phyloP scores from a whole-genome alignment of 2,797 vertebrate species.

The Molossus molossus region DNA sequence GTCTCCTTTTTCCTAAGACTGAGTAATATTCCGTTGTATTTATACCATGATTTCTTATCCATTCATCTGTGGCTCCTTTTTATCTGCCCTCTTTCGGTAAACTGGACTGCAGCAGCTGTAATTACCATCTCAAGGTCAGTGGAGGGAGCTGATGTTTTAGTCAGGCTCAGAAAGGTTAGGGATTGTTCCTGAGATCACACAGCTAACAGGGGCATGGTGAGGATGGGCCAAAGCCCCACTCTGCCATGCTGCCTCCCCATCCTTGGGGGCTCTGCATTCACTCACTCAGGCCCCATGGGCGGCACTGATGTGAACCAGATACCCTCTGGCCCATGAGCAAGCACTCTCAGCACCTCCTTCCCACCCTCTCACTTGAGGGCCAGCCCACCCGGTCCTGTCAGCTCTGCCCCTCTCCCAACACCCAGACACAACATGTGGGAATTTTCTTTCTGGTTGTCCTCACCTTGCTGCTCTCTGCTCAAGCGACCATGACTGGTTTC shows the following conservation, averaged over 20 bases:
- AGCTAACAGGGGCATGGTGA: neutral
- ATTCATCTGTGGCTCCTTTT: neutral
- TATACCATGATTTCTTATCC: neutral
- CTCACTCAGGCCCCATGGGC: neutral
- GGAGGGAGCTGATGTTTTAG: neutral
- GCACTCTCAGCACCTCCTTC: neutral
- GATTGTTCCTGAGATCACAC: constrained; percentile 17
- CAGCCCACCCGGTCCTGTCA: neutral
- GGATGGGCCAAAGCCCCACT: neutral
- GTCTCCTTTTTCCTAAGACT: neutral
- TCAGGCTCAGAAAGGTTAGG: constrained; percentile 1
- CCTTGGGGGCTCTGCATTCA: neutral
- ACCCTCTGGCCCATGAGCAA: neutral
- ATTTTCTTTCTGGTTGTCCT: neutral
- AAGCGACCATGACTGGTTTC: neutral
- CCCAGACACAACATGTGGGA: constrained; percentile 37
- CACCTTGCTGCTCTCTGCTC: constrained; percentile 44
- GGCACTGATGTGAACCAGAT: neutral
- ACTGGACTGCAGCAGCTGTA: neutral
- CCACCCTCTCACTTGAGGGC: neutral
- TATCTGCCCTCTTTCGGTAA: neutral
- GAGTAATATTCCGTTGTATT: neutral
- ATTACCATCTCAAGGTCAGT: neutral
- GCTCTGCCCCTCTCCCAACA: neutral
- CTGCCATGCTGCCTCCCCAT: neutral